Conservation (phyloP, 1,140 invertebrate genomes). For the Rhyacophila brunnea region DNA sequence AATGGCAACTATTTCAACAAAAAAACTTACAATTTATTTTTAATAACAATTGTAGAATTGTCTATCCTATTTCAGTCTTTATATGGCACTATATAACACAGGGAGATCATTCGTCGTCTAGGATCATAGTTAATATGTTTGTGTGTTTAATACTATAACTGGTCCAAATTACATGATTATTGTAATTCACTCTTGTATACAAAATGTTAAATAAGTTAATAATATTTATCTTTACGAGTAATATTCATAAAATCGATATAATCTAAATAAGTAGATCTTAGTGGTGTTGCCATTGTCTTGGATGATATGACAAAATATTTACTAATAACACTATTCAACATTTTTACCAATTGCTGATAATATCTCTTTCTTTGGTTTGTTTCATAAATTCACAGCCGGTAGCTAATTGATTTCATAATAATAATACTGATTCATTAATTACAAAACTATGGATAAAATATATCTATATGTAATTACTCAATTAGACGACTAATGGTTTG, state of each 20-base stretch:
- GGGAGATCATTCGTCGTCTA: slow-evolving; percentile 29
- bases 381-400: no score
- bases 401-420: no score
- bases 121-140: slow-evolving; percentile 20
- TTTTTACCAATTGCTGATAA: no score
- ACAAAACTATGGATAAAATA: no score
- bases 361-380: no score
- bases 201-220: neutral
- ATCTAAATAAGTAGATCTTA: no score
- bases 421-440: no score
- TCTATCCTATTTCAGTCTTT: slow-evolving; percentile 35
- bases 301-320: no score
- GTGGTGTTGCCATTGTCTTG: no score
- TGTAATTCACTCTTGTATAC: slow-evolving; percentile 6
- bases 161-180: slow-evolving; percentile 30
- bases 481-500: no score
- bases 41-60: slow-evolving; percentile 29
- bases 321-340: no score
- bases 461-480: no score
- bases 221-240: neutral
- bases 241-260: neutral
- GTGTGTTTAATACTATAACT: slow-evolving; percentile 20
- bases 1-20: neutral
- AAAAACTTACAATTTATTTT: slow-evolving; percentile 17
- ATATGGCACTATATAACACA: slow-evolving; percentile 34